Evolutionary conservation across 2,888 invertebrate genomes (phyloP), one percentile per base, ranked within the genome.

Genomic region (Drosophila nr. fundita): DNA sequence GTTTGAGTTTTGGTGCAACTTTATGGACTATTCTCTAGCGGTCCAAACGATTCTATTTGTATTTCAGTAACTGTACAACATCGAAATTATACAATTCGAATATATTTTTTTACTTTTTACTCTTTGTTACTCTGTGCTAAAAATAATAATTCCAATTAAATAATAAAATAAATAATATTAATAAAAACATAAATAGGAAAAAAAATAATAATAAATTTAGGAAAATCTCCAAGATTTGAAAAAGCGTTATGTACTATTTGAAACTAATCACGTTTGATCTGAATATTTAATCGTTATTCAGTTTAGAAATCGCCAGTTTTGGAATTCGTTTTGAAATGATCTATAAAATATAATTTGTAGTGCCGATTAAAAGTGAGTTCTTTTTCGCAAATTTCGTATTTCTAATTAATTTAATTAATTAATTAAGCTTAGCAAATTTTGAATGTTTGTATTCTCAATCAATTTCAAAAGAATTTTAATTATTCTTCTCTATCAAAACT

Each of bases 1-100:
- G 57, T 50, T 52, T 59, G 29, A 13, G 15, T 58, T 49, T 40
- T 29, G 27, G 29, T 27, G 57, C 40, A 30, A 30, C 10, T 30
- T 60, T 24, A 3, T n/a, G 11, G 7, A n/a, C 24, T 10, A 34
- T 40, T 49, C n/a, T 34, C 30, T 21, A 21, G 2, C 18, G 2
- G 32, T 32, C 34, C 27, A 59, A 27, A 21, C 29, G 36, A 11
- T 32, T 32, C 32, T 27, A 10, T 18, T 2, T 24, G 24, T 34
- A n/a, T 50, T 29, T 34, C n/a, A 34, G n/a, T n/a, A 27, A 49
- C 59, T 27, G 32, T 15, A 34, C 13, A 40, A 29, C 2, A 15
- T n/a, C 4, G 5, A 21, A 55, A 38, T 29, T 38, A n/a, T 36
- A 1, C 11, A 54, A 38, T 54, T 27, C 4, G 1, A 32, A 32